phyloP scores from a whole-genome alignment of 2,888 invertebrate genomes.

The Scrobipalpa costella region DNA sequence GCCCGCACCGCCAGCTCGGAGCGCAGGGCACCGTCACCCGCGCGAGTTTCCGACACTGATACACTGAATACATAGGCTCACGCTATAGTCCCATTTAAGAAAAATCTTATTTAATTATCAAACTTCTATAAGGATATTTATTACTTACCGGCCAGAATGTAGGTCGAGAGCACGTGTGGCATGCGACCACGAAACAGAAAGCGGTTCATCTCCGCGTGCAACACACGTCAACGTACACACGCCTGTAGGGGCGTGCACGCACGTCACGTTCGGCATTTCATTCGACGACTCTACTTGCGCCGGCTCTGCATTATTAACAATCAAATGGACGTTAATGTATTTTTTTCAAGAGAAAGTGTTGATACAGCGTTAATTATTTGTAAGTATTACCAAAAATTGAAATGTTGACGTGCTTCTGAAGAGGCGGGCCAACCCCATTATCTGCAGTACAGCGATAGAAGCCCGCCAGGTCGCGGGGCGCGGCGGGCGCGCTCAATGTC shows the following conservation, averaged over 20 bases:
- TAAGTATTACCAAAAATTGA: slow-evolving; percentile 86
- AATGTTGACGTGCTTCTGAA: slow-evolving; percentile 89
- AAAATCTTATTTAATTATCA: neutral
- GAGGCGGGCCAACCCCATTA: slow-evolving; percentile 90
- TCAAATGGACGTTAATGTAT: neutral
- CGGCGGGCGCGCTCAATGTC: slow-evolving; percentile 83
- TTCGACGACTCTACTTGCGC: neutral
- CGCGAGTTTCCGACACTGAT: slow-evolving; percentile 84
- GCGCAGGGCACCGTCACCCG: slow-evolving; percentile 82
- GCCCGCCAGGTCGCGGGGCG: slow-evolving; percentile 86
- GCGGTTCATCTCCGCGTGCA: slow-evolving; percentile 90
- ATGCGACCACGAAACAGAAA: slow-evolving; percentile 88
- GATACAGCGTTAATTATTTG: too few species aligned
- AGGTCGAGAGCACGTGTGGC: slow-evolving; percentile 80
- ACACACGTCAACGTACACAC: slow-evolving; percentile 86
- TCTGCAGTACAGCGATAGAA: slow-evolving; percentile 91
- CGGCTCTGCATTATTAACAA: slow-evolving; percentile 33
- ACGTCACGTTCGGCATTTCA: slow-evolving; percentile 67
- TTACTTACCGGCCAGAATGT: neutral
- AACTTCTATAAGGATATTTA: neutral
- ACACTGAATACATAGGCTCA: too few species aligned
- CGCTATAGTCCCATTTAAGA: too few species aligned
- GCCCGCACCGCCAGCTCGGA: slow-evolving; percentile 84
- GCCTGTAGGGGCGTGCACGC: slow-evolving; percentile 80
- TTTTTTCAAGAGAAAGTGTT: neutral